phyloP scores from a whole-genome alignment of 2,888 invertebrate genomes.

The Cheilosia vernalis region DNA sequence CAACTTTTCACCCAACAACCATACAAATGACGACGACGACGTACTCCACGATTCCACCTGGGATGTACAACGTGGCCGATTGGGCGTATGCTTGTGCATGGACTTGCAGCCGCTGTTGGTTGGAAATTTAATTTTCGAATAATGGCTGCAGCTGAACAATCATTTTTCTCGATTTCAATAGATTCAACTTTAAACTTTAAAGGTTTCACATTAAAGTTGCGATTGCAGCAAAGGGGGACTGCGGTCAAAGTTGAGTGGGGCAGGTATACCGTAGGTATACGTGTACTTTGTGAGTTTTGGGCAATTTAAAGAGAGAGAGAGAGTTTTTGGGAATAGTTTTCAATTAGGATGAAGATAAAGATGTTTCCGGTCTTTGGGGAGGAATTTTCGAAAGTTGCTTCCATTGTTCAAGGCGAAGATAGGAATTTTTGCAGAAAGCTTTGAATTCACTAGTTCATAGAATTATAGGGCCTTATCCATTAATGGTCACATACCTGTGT shows the following conservation, averaged over 20 bases:
- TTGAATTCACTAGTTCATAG: no score
- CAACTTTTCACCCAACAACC: slow-evolving; percentile 24
- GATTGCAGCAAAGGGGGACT: neutral
- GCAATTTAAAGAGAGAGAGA: neutral
- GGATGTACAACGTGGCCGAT: slow-evolving; percentile 5
- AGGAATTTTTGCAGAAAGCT: no score
- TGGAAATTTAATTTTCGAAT: slow-evolving; percentile 61
- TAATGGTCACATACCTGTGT: no score
- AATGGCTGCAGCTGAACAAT: neutral
- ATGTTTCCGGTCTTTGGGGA: no score
- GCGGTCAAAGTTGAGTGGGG: neutral
- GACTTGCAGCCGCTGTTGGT: slow-evolving; percentile 17
- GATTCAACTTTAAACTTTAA: slow-evolving; percentile 10
- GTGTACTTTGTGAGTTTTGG: neutral
- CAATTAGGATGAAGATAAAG: neutral
- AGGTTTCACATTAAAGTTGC: neutral
- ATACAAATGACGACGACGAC: no score
- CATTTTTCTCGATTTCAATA: slow-evolving; percentile 8
- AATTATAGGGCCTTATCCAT: no score
- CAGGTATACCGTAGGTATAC: no score
- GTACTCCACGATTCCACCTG: slow-evolving; percentile 17
- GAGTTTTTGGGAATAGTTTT: neutral
- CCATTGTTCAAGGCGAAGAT: no score
- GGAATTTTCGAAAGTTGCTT: neutral
- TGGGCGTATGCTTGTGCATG: slow-evolving; percentile 25